Evolutionary conservation across 2,797 vertebrate species (phyloP).

Genomic region (Lutjanus argentimaculatus): DNA sequence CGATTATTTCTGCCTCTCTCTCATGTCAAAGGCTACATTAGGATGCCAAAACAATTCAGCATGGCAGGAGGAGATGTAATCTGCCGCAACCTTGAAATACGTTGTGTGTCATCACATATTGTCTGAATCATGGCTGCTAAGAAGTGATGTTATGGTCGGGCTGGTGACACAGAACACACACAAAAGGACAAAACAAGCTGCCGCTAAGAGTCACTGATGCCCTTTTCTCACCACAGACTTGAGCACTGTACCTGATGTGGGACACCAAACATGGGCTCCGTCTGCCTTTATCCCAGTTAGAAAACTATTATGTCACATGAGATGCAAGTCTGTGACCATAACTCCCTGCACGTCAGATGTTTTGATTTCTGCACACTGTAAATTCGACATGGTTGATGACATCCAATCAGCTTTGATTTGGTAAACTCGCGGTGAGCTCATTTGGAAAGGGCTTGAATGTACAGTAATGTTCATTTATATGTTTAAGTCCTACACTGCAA

Average conservation of each 20-base stretch:
- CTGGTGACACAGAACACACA: background rate
- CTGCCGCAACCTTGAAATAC: slow-evolving; percentile 34
- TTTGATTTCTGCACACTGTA: background rate
- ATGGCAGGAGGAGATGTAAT: slow-evolving; percentile 38
- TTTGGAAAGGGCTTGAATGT: too few species aligned
- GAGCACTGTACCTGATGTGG: background rate
- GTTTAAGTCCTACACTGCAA: too few species aligned
- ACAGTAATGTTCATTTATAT: too few species aligned
- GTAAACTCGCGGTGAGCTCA: too few species aligned
- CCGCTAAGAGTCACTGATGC: background rate
- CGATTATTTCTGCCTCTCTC: slow-evolving; percentile 66
- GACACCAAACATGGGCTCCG: background rate
- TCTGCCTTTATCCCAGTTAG: background rate
- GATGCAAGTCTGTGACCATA: background rate
- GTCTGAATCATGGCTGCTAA: background rate
- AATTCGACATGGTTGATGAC: background rate
- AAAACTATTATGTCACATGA: background rate
- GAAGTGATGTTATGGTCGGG: background rate
- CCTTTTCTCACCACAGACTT: too few species aligned
- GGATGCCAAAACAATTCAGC: slow-evolving; percentile 70
- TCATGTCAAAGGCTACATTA: slow-evolving; percentile 60
- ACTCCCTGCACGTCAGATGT: background rate
- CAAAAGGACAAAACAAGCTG: background rate
- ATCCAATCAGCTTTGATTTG: too few species aligned
- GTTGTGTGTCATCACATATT: background rate